A percentile compares a stretch with the other conserved stretches of the same genome.
These are phyloP conservation scores for Ophion obscuratus DNA, from an alignment of 2,888 invertebrate species.

Conservation along the genomic window DNA sequence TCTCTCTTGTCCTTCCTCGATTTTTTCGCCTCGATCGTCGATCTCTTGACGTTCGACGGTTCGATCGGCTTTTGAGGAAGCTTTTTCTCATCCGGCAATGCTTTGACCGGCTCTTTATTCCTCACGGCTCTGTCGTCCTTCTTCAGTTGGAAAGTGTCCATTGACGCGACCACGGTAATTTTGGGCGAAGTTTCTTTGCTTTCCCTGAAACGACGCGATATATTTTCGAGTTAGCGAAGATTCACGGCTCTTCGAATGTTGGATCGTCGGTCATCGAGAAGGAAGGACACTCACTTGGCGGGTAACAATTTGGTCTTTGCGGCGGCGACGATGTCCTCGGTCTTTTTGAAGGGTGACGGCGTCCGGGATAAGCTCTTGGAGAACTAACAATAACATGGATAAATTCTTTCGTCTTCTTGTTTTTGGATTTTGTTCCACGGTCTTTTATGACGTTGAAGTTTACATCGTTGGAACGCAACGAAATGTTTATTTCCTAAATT, in stretches of 20 bases:
- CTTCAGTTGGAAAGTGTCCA: constrained; percentile 79
- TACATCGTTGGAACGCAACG: too few species aligned
- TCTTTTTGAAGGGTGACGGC: constrained; percentile 92
- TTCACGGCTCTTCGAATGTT: not conserved
- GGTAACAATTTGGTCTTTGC: constrained; percentile 65
- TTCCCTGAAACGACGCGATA: constrained; percentile 73
- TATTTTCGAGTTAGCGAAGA: not conserved
- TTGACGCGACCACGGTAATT: constrained; percentile 73
- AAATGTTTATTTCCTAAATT: too few species aligned
- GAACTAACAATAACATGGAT: constrained; percentile 83
- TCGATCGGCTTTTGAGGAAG: constrained; percentile 75
- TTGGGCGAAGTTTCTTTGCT: constrained; percentile 80
- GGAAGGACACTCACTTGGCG: constrained; percentile 55
- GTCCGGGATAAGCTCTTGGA: constrained; percentile 93
- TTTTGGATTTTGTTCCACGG: not conserved
- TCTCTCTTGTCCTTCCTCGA: constrained; percentile 79
- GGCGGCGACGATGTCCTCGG: constrained; percentile 82
- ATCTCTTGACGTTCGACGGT: constrained; percentile 74
- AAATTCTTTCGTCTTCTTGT: not conserved
- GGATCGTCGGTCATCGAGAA: not conserved
- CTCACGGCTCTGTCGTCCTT: constrained; percentile 79
- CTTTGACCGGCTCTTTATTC: constrained; percentile 70
- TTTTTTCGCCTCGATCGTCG: constrained; percentile 76
- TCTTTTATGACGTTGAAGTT: too few species aligned
- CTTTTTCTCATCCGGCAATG: constrained; percentile 79